A percentile compares a stretch with the other conserved stretches of the same genome.
phyloP scores from a whole-genome alignment of 2,113 vertebrate genomes.

The Dryoscopus gambensis region DNA sequence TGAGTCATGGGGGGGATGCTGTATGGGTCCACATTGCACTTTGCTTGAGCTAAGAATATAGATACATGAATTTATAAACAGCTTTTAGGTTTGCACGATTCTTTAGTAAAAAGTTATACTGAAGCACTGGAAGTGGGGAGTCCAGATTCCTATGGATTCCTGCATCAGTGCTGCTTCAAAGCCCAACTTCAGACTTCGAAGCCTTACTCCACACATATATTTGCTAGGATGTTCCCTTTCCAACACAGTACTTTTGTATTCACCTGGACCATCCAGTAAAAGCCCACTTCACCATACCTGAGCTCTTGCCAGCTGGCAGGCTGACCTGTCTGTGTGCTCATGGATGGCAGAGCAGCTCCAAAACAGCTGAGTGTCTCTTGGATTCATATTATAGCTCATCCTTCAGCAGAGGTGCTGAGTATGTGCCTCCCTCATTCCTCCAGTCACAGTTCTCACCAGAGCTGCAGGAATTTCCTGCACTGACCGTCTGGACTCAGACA shows the following conservation, averaged over 20 bases:
- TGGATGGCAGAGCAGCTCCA: neutral
- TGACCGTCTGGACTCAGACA: slow-evolving; percentile 46
- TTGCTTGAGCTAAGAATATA: neutral
- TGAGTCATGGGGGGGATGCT: neutral
- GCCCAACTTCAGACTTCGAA: neutral
- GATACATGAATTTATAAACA: neutral
- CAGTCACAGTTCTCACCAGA: slow-evolving; percentile 20
- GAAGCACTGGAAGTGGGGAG: neutral
- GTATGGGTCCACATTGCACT: neutral
- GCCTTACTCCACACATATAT: rapidly evolving
- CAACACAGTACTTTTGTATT: neutral
- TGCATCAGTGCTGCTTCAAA: neutral
- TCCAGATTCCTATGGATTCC: neutral
- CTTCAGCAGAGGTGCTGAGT: neutral
- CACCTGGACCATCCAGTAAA: neutral
- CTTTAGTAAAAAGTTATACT: neutral
- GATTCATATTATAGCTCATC: neutral
- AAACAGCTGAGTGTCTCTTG: neutral
- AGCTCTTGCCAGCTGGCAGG: neutral
- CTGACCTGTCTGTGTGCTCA: neutral
- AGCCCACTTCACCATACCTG: neutral
- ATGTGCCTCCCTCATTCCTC: neutral
- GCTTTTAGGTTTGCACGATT: neutral
- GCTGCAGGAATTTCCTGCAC: slow-evolving; percentile 59
- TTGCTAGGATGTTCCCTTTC: neutral